phyloP scores from a whole-genome alignment of 2,113 vertebrate species.

The Paramisgurnus dabryanus region DNA sequence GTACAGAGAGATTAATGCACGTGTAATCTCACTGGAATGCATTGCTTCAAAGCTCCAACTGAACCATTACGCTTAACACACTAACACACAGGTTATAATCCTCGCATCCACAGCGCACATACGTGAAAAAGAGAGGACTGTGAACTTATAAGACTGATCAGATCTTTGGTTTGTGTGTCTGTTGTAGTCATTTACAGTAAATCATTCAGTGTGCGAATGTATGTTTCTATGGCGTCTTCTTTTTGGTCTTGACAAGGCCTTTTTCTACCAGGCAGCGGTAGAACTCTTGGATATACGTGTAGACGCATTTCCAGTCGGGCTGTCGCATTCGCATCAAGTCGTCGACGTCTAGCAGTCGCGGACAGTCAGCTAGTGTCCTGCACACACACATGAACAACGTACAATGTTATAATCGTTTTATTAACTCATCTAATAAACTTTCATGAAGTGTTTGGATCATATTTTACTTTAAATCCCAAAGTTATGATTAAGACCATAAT shows the following conservation, averaged over 20 bases:
- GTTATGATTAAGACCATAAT: too few species aligned
- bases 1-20: slow-evolving; percentile 67
- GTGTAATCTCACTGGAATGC: slow-evolving; percentile 72
- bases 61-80: slow-evolving; percentile 50
- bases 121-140: neutral
- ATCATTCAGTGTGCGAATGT: neutral
- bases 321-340: slow-evolving; percentile 96
- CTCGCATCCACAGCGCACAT: slow-evolving; percentile 24
- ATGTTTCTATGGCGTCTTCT: slow-evolving; percentile 75
- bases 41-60: slow-evolving; percentile 51
- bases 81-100: slow-evolving; percentile 44
- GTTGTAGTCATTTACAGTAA: neutral
- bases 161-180: slow-evolving; percentile 16
- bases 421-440: too few species aligned
- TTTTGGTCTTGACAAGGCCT: slow-evolving; percentile 99
- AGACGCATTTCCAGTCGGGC: slow-evolving; percentile 99
- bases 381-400: slow-evolving; percentile 51
- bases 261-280: slow-evolving; percentile 98
- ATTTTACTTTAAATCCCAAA: too few species aligned
- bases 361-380: slow-evolving; percentile 94
- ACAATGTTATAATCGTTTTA: neutral
- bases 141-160: slow-evolving; percentile 15
- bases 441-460: too few species aligned
- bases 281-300: slow-evolving; percentile 99
- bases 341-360: slow-evolving; percentile 93